A percentile compares a stretch with the other conserved stretches of the same genome.
Conservation (phyloP, 1,140 invertebrate species). For the Formica selysi region DNA sequence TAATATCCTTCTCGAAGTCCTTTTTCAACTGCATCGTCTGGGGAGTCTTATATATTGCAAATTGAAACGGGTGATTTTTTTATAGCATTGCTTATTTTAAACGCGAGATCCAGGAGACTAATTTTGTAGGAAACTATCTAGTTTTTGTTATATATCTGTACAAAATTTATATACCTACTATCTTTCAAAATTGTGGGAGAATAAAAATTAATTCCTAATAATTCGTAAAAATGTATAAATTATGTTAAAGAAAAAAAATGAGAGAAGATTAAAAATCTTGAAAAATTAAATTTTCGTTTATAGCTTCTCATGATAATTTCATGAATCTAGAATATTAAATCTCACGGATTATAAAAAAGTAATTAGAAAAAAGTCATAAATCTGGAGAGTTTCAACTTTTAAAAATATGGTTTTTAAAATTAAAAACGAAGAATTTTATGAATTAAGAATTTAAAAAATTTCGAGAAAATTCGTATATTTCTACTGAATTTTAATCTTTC, state of each 20-base stretch:
- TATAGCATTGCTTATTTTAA: conserved; percentile 3
- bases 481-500: conserved; percentile 38
- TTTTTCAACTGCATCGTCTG: neutral
- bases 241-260: neutral
- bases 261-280: neutral
- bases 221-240: neutral
- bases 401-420: neutral
- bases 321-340: neutral
- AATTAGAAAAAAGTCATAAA: neutral
- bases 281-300: neutral
- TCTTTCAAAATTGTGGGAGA: neutral
- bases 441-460: neutral
- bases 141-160: neutral
- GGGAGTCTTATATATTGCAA: conserved; percentile 33
- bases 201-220: neutral
- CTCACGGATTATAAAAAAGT: too few relatives aligned
- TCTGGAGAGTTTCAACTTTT: conserved; percentile 9
- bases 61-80: conserved; percentile 48
- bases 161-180: neutral
- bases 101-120: conserved; percentile 3
- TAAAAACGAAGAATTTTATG: neutral
- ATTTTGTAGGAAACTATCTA: neutral
- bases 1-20: neutral
- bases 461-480: neutral
- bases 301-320: neutral